Conservation (phyloP, 2,113 vertebrate species). For the Theristicus caerulescens region DNA sequence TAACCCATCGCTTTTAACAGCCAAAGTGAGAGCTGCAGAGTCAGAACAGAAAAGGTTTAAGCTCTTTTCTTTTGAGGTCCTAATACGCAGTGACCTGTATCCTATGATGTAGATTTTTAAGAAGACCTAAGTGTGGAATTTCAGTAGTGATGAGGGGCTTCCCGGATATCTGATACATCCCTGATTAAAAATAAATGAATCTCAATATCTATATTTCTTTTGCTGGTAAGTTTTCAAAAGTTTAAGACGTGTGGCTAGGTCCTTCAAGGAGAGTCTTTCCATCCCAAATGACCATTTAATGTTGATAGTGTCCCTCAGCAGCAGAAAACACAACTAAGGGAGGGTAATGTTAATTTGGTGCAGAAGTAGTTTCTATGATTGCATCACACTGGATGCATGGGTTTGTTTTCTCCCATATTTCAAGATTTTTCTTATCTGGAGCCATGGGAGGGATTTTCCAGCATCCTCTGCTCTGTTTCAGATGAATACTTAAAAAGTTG, state of each 20-base stretch:
- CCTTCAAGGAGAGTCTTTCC: background rate
- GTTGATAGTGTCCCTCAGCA: background rate
- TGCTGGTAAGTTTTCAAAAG: background rate
- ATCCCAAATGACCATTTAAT: background rate
- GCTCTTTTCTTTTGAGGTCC: background rate
- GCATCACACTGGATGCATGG: background rate
- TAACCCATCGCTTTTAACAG: background rate
- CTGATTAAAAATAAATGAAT: background rate
- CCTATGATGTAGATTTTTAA: background rate
- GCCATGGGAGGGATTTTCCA: background rate
- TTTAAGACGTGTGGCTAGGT: rapidly evolving
- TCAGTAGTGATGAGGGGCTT: background rate
- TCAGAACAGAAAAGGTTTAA: background rate
- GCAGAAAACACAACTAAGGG: background rate
- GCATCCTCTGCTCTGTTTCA: background rate
- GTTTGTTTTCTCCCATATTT: background rate
- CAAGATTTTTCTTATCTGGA: background rate
- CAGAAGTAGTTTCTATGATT: background rate
- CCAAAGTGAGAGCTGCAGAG: background rate
- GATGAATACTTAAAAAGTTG: background rate
- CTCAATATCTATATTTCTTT: background rate
- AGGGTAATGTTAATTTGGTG: background rate
- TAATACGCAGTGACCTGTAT: background rate
- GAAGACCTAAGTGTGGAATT: background rate
- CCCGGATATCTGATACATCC: background rate